phyloP scores from a whole-genome alignment of 2,797 vertebrate genomes.

The Glossophaga mutica region DNA sequence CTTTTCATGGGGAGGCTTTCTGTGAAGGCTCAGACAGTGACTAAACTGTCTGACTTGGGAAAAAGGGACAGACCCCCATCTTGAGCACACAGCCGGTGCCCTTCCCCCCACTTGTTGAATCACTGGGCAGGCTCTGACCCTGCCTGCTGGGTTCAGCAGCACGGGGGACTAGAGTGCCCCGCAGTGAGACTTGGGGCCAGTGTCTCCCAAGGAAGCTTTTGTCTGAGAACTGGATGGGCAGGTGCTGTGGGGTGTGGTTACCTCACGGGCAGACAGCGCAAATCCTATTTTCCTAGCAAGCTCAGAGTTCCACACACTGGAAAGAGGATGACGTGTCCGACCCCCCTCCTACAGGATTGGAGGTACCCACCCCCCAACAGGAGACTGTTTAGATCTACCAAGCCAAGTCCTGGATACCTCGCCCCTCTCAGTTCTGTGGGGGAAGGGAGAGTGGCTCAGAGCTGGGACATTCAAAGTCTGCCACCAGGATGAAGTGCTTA shows the following conservation, averaged over 20 bases:
- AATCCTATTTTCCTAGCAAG: not conserved
- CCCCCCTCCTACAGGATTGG: not conserved
- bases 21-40: no score
- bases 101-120: not conserved
- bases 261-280: accelerated
- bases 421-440: not conserved
- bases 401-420: not conserved
- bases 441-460: not conserved
- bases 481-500: not conserved
- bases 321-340: not conserved
- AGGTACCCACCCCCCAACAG: not conserved
- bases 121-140: not conserved
- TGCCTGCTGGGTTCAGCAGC: not conserved
- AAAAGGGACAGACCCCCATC: not conserved
- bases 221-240: not conserved
- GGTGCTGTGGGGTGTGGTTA: not conserved
- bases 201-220: not conserved
- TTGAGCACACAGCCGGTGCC: not conserved
- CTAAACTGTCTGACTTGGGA: not conserved
- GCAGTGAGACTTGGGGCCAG: not conserved
- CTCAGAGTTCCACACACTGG: not conserved
- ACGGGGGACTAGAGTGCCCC: not conserved
- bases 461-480: not conserved
- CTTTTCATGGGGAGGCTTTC: no score
- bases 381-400: not conserved